Base-by-base conservation (phyloP, 2,113 vertebrate genomes). In the Polypterus senegalus region DNA sequence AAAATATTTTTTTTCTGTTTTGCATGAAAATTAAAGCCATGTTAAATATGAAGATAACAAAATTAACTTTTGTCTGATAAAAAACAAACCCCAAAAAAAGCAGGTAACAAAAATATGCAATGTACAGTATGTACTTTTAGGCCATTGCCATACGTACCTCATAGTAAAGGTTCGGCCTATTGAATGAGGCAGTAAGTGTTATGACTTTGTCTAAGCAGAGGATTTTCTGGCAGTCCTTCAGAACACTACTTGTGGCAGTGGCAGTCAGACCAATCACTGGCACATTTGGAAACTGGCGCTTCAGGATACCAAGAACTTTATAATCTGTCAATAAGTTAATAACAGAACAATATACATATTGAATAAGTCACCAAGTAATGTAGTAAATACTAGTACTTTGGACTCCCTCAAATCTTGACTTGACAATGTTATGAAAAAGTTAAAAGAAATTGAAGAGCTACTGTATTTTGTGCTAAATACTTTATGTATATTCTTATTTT, bases 301-400 rank as follows among this genome's bases (percentile, higher is more conserved):
- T 99, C 70, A 99, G 75, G 69, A 99, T 97, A 6, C 94, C 96
- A 59, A 99, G 85, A 8, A 92, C 78, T 59, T 99, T 99, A 70
- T 97, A 99, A 73, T 99, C 96, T 97, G 64, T 27, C 27, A 27
- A 27, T 27, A 27, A 52, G 60, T 7, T 66, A 58, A 57, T 63
- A 66, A 27, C 27, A 27, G 27, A 27, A 27, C 27, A 27, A 27
- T 27, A 27, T 2, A 27, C 2, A 27, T 27, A 27, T 27, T 27
- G 27, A 27, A 27, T 27, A 27, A 27, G 27, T 27, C 27, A 27
- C 27, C 27, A 27, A 27, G 27, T 27, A 27, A 27, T 27, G 27
- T 27, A 27, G 27, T 27, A 27, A 27, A 27, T 27, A 27, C 27
- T 27, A 27, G 27, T 27, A 27, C 27, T 27, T 27, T 27, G 27